These are phyloP conservation scores for Nasonovia ribisnigri DNA, from an alignment of 2,888 invertebrate genomes.

Conservation along the genomic window DNA sequence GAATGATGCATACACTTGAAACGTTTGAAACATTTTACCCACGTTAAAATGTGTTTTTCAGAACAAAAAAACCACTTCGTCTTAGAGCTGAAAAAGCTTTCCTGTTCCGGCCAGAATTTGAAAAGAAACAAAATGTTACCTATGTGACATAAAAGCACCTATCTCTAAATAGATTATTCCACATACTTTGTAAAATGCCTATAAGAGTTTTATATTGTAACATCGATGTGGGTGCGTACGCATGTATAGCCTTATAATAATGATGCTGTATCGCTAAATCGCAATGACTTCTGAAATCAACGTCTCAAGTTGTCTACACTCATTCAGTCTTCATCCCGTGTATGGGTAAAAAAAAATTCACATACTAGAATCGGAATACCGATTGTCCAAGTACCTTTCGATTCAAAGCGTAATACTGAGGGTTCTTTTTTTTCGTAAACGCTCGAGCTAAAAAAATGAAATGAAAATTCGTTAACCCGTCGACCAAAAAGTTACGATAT, in stretches of 20 bases:
- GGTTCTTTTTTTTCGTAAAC: neutral
- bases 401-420: neutral
- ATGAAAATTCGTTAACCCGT: neutral
- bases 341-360: neutral
- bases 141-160: neutral
- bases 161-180: neutral
- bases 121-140: neutral
- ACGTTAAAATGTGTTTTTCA: neutral
- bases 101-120: neutral
- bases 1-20: neutral
- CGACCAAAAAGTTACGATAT: neutral
- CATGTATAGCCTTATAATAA: no score
- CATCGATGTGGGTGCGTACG: neutral
- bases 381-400: neutral
- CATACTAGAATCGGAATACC: neutral
- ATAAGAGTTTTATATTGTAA: neutral
- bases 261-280: neutral
- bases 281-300: neutral
- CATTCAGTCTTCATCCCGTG: neutral
- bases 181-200: neutral
- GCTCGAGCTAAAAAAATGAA: neutral
- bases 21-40: neutral
- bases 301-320: neutral
- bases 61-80: neutral
- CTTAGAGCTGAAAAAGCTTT: neutral